Percentiles rank a stretch among this genome's conserved stretches.
Evolutionary conservation across 2,113 vertebrate genomes (phyloP).

Genomic region (Talpa occidentalis): DNA sequence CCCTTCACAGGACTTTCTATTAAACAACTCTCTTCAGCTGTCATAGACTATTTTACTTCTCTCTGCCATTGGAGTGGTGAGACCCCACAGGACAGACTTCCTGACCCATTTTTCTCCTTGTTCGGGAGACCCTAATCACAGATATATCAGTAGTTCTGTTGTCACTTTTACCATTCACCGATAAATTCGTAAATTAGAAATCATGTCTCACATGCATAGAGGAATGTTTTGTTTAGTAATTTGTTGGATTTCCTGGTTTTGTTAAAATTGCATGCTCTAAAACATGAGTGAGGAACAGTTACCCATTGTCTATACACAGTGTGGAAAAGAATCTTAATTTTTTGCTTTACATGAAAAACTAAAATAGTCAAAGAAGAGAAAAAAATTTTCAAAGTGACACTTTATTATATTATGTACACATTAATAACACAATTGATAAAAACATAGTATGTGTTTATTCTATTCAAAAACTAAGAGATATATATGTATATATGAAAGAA

Average conservation of each 20-base stretch:
- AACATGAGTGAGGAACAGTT: not conserved
- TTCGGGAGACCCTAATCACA: not conserved
- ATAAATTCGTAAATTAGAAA: not conserved
- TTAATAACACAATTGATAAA: not conserved
- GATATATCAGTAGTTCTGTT: not conserved
- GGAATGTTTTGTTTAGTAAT: not conserved
- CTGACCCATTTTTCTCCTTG: not conserved
- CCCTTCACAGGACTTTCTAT: not conserved
- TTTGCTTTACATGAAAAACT: not conserved
- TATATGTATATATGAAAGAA: not conserved
- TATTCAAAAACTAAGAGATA: not conserved
- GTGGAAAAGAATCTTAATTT: not conserved
- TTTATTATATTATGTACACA: not conserved
- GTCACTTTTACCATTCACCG: not conserved
- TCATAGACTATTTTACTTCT: not conserved
- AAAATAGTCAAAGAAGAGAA: too few species aligned
- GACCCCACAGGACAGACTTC: accelerated
- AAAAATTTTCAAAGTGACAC: not conserved
- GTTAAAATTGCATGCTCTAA: not conserved
- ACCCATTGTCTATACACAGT: not conserved
- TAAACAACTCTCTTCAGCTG: not conserved
- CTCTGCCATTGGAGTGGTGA: not conserved
- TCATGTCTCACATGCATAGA: not conserved
- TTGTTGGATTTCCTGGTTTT: not conserved
- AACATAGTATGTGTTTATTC: not conserved